These are phyloP conservation scores for Eupithecia vulgata DNA, from an alignment of 2,888 invertebrate genomes.

Conservation along the genomic window DNA sequence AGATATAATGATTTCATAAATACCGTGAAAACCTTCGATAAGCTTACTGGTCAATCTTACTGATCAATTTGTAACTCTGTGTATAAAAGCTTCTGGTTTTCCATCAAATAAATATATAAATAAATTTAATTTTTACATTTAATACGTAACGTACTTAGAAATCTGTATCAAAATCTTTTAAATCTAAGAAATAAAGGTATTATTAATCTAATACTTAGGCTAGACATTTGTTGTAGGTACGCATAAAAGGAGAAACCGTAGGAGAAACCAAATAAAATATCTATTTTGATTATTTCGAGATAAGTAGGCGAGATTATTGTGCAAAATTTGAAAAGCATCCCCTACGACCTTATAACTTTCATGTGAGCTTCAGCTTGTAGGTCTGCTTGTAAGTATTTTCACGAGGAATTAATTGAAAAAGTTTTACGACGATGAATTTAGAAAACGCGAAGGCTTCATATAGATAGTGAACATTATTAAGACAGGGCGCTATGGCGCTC, in stretches of 20 bases:
- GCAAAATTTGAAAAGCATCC: background rate
- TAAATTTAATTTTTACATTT: too few relatives aligned
- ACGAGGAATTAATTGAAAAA: constrained; percentile 18
- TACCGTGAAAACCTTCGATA: too few relatives aligned
- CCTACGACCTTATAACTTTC: background rate
- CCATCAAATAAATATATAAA: too few relatives aligned
- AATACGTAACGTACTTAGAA: background rate
- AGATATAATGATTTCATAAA: too few relatives aligned
- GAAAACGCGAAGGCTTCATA: background rate
- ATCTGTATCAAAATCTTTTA: background rate
- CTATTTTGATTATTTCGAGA: background rate
- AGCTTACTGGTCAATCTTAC: too few relatives aligned
- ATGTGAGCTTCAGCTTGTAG: background rate
- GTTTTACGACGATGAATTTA: constrained; percentile 9
- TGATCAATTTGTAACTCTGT: too few relatives aligned
- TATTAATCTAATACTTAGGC: background rate
- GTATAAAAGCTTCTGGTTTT: too few relatives aligned
- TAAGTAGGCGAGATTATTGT: background rate
- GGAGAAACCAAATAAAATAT: constrained; percentile 11
- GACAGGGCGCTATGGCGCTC: too few relatives aligned
- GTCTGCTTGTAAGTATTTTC: background rate
- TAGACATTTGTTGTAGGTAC: background rate
- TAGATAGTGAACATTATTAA: background rate
- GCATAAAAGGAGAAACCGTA: constrained; percentile 10
- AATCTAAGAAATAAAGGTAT: background rate